Percentiles rank a stretch among this genome's conserved stretches.
phyloP scores from a whole-genome alignment of 2,888 invertebrate genomes.

The Belgica antarctica region DNA sequence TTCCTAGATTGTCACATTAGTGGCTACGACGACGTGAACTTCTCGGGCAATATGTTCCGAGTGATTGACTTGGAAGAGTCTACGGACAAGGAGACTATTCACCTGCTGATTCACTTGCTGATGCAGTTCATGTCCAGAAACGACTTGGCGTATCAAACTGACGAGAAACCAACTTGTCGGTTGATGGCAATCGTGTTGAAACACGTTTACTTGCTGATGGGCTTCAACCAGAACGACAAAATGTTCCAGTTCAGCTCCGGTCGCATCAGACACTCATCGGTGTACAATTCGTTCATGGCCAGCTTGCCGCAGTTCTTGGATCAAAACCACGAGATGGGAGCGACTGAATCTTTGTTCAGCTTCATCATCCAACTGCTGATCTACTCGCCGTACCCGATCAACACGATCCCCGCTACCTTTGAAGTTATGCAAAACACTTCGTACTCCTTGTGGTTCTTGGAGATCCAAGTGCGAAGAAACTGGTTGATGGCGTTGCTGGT shows the following conservation, averaged over 20 bases:
- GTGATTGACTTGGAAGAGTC: slow-evolving; percentile 92
- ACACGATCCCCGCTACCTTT: slow-evolving; percentile 56
- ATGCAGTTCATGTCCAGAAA: slow-evolving; percentile 91
- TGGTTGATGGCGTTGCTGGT: slow-evolving; percentile 89
- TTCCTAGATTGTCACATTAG: slow-evolving; percentile 71
- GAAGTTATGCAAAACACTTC: slow-evolving; percentile 61
- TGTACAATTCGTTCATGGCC: slow-evolving; percentile 93
- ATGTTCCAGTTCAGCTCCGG: slow-evolving; percentile 88
- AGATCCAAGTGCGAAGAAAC: slow-evolving; percentile 80
- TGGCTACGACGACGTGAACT: slow-evolving; percentile 75
- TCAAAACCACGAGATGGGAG: slow-evolving; percentile 93
- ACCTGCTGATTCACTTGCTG: slow-evolving; percentile 87
- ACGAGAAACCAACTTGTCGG: slow-evolving; percentile 76
- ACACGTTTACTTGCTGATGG: slow-evolving; percentile 87
- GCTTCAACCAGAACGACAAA: slow-evolving; percentile 88
- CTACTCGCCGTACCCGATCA: slow-evolving; percentile 77
- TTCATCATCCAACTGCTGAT: slow-evolving; percentile 66
- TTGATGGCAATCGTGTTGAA: slow-evolving; percentile 84
- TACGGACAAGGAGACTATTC: slow-evolving; percentile 87
- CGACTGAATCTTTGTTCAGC: slow-evolving; percentile 56
- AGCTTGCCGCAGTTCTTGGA: slow-evolving; percentile 92
- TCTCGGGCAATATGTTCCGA: slow-evolving; percentile 76
- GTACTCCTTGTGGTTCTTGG: slow-evolving; percentile 85
- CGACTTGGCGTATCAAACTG: slow-evolving; percentile 79
- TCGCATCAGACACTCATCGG: slow-evolving; percentile 83